Evolutionary conservation across 1,140 invertebrate genomes (phyloP), one percentile per base, ranked within the genome.

Genomic region (Hyles euphorbiae): DNA sequence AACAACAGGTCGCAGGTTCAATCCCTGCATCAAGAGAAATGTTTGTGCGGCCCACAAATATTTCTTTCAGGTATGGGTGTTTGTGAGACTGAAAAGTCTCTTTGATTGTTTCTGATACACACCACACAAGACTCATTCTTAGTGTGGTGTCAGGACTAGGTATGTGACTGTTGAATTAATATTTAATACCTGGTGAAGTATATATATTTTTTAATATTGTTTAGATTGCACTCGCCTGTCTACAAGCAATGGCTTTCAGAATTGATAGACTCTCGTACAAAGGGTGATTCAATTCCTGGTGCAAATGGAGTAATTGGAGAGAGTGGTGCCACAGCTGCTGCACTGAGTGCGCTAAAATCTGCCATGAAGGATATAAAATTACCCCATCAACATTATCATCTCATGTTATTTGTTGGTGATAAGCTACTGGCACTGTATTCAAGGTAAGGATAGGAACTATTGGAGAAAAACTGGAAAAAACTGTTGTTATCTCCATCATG

Each of bases 271-370:
- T 76, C 76, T 51, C 74, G 82, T 3, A 72, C 65, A 2, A 85
- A 87, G 69, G 85, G 85, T 33, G 85, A 87, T 55, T 80, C 77
- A 3, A 80, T 88, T 11, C 82, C 83, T 1, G 85, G 85, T 5
- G 83, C 85, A 3, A 87, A 81, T 68, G 85, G 85, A 0, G 72
- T 88, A 3, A 88, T 88, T n/a, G 85, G 83, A 3, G 83, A 88
- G 60, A 84, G 77, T 67, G 83, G 83, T 0, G 85, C 81, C 3
- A 84, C 83, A 1, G 72, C 64, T 3, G 76, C 80, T 3, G 81
- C 83, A 5, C 63, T 88, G 0, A 84, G 76, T 67, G 79, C 83
- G 8, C 68, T 88, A 4, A 88, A 85, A 60, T 60, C 70, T 36
- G 60, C 76, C 7, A 73, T 77, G 0, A 85, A 87, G 45, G 80